Evolutionary conservation across 2,888 invertebrate genomes (phyloP), one percentile per base, ranked within the genome.

Genomic region (Campoplex capitator): DNA sequence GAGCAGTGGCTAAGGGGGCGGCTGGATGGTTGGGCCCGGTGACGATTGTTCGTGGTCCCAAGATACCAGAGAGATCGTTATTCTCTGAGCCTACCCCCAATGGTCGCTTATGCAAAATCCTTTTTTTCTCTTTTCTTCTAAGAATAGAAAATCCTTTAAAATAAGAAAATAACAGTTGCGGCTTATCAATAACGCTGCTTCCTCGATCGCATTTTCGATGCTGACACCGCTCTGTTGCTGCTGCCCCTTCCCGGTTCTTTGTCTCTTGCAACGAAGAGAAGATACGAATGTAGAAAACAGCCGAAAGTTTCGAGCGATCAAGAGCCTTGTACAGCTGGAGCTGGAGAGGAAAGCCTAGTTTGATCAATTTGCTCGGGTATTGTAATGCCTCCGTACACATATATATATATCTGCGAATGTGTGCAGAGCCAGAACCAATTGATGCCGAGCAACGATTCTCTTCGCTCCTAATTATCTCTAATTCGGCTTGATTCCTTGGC

Each of bases 401-500:
- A 56, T 9, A 23, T 9, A 23, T 8, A n/a, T 18, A 35, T 67
- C 11, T 28, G 16, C 48, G 18, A 23, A 45, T 76, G 42, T 28
- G 18, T 45, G 62, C 54, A 62, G 28, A 70, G 88, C 88, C 76
- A 89, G 88, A 81, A 88, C 83, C 89, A 88, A 90, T 89, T 90
- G 80, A 78, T 90, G 88, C 88, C 89, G 89, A 88, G 86, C 89
- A 89, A 91, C 90, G 91, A 91, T 62, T 86, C 88, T 62, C 83
- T 81, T 88, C 86, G 87, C 71, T 76, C 83, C 90, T 92, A 93
- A 93, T 93, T 93, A 92, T 87, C 87, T 90, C 92, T 92, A 92
- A 93, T 93, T 92, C 90, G 88, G 89, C 90, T 92, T 92, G 91
- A 93, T 93, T 92, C 89, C 91, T 91, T 91, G 89, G 89, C 89